Percentiles rank a stretch among this genome's conserved stretches.
Evolutionary conservation across 2,888 invertebrate species (phyloP).

Genomic region (Andrena bicolor): DNA sequence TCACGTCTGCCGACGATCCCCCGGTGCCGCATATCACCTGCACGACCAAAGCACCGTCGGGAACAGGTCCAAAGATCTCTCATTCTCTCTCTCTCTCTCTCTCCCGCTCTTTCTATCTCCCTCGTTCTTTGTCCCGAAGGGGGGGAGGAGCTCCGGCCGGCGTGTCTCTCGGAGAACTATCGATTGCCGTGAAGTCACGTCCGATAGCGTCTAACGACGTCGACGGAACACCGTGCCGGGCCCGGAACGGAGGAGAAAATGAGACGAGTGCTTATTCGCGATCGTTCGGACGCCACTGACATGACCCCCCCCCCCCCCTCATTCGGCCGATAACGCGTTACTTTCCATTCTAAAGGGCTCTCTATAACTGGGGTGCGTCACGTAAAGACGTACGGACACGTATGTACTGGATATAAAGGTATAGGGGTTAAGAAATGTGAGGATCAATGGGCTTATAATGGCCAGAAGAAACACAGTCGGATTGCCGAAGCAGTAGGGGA

Average conservation of each 20-base stretch:
- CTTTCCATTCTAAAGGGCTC: slow-evolving; percentile 12
- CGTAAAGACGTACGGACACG: not conserved
- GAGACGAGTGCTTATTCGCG: not conserved
- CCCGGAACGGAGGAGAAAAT: not conserved
- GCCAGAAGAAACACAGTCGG: too few relatives aligned
- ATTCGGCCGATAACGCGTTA: not conserved
- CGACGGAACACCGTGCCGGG: slow-evolving; percentile 21
- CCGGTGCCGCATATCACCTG: slow-evolving; percentile 58
- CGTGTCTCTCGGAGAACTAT: slow-evolving; percentile 49
- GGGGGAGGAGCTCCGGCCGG: not conserved
- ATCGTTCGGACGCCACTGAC: not conserved
- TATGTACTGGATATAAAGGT: not conserved
- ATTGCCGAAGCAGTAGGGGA: too few relatives aligned
- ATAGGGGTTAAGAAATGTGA: not conserved
- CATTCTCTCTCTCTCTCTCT: not conserved
- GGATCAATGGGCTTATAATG: not conserved
- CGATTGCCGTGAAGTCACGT: slow-evolving; percentile 56
- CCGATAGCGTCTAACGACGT: slow-evolving; percentile 49
- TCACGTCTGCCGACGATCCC: slow-evolving; percentile 20
- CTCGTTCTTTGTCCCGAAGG: slow-evolving; percentile 8
- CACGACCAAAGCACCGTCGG: slow-evolving; percentile 24
- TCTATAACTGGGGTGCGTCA: not conserved
- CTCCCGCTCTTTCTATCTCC: not conserved
- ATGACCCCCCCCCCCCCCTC: not conserved
- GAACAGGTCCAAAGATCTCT: slow-evolving; percentile 39